These are phyloP conservation scores for Madoqua kirkii DNA, from an alignment of 2,113 vertebrate genomes.

Conservation along the genomic window DNA sequence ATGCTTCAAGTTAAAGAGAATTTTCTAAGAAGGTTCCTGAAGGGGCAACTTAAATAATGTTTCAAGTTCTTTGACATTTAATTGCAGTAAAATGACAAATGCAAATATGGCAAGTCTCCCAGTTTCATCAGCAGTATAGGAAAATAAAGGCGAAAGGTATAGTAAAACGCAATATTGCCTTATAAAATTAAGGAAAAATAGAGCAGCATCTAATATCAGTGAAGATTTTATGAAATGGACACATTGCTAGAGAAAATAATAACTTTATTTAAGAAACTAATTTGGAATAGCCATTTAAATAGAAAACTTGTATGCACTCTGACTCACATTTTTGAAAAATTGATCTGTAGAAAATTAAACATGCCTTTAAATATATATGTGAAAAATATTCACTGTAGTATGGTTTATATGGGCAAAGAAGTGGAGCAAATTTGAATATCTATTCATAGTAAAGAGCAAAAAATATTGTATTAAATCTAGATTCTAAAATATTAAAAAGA, in stretches of 20 bases:
- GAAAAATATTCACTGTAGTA: background rate
- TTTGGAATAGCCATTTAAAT: background rate
- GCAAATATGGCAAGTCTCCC: background rate
- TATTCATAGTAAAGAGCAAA: background rate
- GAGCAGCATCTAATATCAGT: background rate
- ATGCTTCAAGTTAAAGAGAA: background rate
- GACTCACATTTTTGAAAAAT: background rate
- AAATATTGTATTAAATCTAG: background rate
- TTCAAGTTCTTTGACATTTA: background rate
- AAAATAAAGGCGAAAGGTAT: background rate
- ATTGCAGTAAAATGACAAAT: background rate
- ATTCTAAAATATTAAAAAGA: background rate
- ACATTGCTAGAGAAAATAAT: background rate
- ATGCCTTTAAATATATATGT: background rate
- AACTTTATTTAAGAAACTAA: background rate
- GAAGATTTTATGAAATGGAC: background rate
- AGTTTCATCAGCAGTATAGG: background rate
- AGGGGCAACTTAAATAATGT: background rate
- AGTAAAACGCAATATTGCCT: background rate
- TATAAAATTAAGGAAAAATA: background rate
- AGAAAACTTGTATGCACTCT: background rate
- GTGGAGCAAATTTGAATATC: background rate
- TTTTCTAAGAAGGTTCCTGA: background rate
- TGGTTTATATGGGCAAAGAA: background rate
- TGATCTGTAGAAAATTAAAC: background rate